Base-by-base conservation (phyloP, 2,113 vertebrate genomes). In the Arothron firmamentum region DNA sequence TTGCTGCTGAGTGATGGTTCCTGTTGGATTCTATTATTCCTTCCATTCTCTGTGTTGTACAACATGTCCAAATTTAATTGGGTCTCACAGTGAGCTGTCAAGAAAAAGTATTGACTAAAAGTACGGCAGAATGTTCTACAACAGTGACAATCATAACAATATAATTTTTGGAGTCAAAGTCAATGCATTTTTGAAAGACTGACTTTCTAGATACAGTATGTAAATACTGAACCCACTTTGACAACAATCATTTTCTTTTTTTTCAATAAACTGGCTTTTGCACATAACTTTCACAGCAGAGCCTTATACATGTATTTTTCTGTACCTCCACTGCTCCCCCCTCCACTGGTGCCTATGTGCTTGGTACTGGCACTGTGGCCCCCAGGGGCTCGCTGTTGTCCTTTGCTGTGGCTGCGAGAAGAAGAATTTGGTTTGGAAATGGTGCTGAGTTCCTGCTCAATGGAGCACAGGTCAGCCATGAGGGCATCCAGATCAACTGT, bases 401-500 rank as follows among this genome's bases (percentile, higher is more conserved):
- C 71, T 88, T 93, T 97, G 61, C 65, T 64, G 55, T 96, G 94
- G 55, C 83, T 59, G 1, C 89, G 83, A 58, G 90, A 65, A 0
- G 49, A 21, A 45, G 92, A 93, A 66, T 92, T 94, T 56, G 95
- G 92, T 67, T 93, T 93, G 84, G 94, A 93, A 16, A 96, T 93
- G 84, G 91, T 97, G 63, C 82, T 96, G 60, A 99, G 94, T 75
- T 99, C 97, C 87, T 96, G 96, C 74, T 98, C 97, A 51, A 99
- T 99, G 64, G 96, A 94, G 87, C 97, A 98, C 58, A 99, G 92
- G 83, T 99, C 97, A 0, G 97, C 97, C 97, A 99, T 99, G 42
- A 99, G 93, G 20, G 97, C 95, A 45, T 99, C 97, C 85, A 99
- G 86, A 86, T 99, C 97, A 78, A 99, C 97, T 0, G 93, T 80